Base-by-base conservation (phyloP, 2,113 vertebrate genomes). In the Hyaena hyaena region DNA sequence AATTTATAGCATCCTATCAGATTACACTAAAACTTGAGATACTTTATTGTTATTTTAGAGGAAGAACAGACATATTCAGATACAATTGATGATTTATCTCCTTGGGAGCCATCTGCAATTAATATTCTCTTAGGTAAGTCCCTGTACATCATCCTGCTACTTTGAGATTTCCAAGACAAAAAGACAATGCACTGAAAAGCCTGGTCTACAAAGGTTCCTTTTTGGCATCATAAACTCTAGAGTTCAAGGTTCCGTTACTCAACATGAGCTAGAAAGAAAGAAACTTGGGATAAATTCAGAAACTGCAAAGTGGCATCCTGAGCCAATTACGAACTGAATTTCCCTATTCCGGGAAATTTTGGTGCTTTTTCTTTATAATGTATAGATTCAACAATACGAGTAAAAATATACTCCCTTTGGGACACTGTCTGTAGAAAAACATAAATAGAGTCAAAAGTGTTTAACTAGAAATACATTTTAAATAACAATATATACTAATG, bases 391-490 rank as follows among this genome's bases (percentile, higher is more conserved):
- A 85, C 80, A 86, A 65, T 28, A 45, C 2, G 5, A 68, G 39
- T 66, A 76, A 85, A 92, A 93, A 95, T 77, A 90, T 9, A 85
- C 39, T 82, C 90, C 35, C 58, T 87, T 92, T 88, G 90, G 87
- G 39, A 90, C 76, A 74, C 12, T 31, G 55, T 92, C 50, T 81
- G 69, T 77, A 90, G 26, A 95, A 76, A 95, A 94, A 45, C 63
- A 76, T 35, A 90, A 98, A 68, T 63, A 65, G 81, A 85, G 88
- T 88, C 11, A 77, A 80, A 95, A 93, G 9, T 68, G 66, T 88
- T 97, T 96, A 92, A 31, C 66, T 66, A 9, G 88, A 97, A 98
- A 96, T 85, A 66, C 3, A 17, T n/a, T 96, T 97, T 63, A 73
- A 84, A 90, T 90, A 43, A 93, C 88, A 96, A 82, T 94, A 55